Evolutionary conservation across 2,888 invertebrate species (phyloP).

Genomic region (Coelopa pilipes): DNA sequence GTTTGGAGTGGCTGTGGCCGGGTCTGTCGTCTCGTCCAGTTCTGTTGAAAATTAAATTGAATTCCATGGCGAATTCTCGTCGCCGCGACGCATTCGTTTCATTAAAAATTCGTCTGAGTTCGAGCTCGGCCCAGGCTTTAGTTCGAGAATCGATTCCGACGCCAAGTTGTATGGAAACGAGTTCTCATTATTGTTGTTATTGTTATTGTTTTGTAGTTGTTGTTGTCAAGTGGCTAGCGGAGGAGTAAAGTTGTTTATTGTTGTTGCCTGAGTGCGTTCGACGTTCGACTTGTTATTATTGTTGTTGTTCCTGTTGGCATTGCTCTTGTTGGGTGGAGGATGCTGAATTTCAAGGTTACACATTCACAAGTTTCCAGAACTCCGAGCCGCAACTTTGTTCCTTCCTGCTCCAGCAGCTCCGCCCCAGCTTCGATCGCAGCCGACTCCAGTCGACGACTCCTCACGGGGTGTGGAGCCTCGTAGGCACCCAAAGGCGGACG

Average conservation of each 20-base stretch:
- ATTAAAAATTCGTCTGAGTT: slow-evolving; percentile 33
- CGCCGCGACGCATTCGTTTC: slow-evolving; percentile 25
- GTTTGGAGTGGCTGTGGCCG: background rate
- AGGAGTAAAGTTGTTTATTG: slow-evolving; percentile 40
- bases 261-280: too few relatives aligned
- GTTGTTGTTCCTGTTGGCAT: slow-evolving; percentile 34
- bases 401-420: background rate
- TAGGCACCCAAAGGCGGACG: slow-evolving; percentile 33
- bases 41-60: slow-evolving; percentile 41
- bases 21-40: slow-evolving; percentile 14
- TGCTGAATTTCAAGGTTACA: slow-evolving; percentile 46
- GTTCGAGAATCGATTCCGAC: slow-evolving; percentile 10
- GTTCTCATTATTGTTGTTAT: slow-evolving; percentile 38
- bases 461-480: slow-evolving; percentile 19
- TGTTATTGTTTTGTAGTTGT: slow-evolving; percentile 26
- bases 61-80: slow-evolving; percentile 39
- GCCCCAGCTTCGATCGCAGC: too few relatives aligned
- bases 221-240: slow-evolving; percentile 45
- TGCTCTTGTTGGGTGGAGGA: slow-evolving; percentile 33
- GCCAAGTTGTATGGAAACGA: slow-evolving; percentile 25
- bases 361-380: slow-evolving; percentile 25
- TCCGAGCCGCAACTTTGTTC: slow-evolving; percentile 17
- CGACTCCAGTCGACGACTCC: background rate
- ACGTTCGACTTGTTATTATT: background rate
- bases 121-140: background rate